phyloP scores from a whole-genome alignment of 2,797 vertebrate species.

The Mastacembelus armatus region DNA sequence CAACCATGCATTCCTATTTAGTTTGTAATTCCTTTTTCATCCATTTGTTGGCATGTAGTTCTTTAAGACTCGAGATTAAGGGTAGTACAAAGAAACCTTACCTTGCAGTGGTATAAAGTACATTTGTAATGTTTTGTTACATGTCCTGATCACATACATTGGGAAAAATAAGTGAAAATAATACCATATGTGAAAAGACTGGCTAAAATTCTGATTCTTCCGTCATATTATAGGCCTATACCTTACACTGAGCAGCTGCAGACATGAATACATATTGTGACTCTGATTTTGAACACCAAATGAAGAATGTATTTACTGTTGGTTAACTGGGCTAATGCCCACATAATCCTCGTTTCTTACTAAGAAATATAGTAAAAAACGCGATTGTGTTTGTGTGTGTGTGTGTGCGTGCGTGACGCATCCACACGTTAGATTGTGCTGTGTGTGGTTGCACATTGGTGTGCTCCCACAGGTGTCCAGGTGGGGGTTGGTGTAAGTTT shows the following conservation, averaged over 20 bases:
- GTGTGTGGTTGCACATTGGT: constrained; percentile 1
- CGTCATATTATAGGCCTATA: no score
- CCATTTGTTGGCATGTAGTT: constrained; percentile 11
- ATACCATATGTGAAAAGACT: constrained; percentile 15
- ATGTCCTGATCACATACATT: not conserved
- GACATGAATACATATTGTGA: constrained; percentile 33
- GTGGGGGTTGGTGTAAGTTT: constrained; percentile 41
- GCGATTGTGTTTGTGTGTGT: constrained; percentile 11
- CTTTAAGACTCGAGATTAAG: constrained; percentile 16
- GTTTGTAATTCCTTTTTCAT: constrained; percentile 17
- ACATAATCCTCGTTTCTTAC: constrained; percentile 47
- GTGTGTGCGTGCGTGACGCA: constrained; percentile 19
- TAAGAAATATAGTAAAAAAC: constrained; percentile 35
- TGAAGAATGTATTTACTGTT: constrained; percentile 30
- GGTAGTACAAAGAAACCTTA: constrained; percentile 1
- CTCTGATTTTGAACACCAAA: constrained; percentile 17
- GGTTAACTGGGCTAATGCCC: no score
- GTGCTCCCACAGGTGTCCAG: constrained; percentile 10
- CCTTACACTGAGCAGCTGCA: constrained; percentile 27
- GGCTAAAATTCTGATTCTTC: constrained; percentile 6
- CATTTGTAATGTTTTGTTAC: constrained; percentile 17
- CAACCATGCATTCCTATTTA: not conserved
- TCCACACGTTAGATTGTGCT: constrained; percentile 4
- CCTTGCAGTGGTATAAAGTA: constrained; percentile 7
- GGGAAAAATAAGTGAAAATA: constrained; percentile 12